Base-by-base conservation (phyloP, 2,113 vertebrate genomes). In the Clarias magur region DNA sequence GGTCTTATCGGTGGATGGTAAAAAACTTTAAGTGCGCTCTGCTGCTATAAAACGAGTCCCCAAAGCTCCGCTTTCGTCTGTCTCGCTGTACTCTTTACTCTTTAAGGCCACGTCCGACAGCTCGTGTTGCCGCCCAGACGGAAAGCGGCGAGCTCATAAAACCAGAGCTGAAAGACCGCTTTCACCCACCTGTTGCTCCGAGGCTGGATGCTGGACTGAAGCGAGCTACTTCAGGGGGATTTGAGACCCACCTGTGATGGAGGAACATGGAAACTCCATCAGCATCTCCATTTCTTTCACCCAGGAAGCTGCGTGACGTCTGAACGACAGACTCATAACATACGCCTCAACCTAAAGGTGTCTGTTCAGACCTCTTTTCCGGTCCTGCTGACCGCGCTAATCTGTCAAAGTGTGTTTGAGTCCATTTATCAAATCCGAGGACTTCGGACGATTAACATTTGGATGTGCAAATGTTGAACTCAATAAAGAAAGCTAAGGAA, bases 171-270 rank as follows among this genome's bases (percentile, higher is more conserved):
- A 84, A 70, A 56, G 80, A 73, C 15, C 70, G 30, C 38, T 63
- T 90, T 91, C 86, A 86, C 93, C 93, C 95, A 96, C 95, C 95
- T 96, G 95, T 96, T 93, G 92, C 90, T 89, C 65, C 91, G 56
- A 89, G 91, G 78, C 84, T 57, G 88, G 84, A 80, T 68, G 91
- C 89, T 88, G 76, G 88, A 67, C 87, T 80, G 48, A 25, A 23
- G 82, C 9, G 34, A 75, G 73, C 73, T 30, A 57, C 25, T 57
- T 79, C 54, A 30, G 56, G 79, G 73, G 80, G 84, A 89, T 92
- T 92, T 92, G 87, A 93, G 91, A 92, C 90, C 94, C 95, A 96
- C 95, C 95, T 96, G 94, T 93, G 93, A 89, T 91, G 85, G 89
- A 89, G 85, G 85, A 83, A 89, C 82, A 89, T 86, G 87, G 89